Evolutionary conservation across 1,140 invertebrate genomes (phyloP), one percentile per base, ranked within the genome.

Genomic region (Ephestia elutella): DNA sequence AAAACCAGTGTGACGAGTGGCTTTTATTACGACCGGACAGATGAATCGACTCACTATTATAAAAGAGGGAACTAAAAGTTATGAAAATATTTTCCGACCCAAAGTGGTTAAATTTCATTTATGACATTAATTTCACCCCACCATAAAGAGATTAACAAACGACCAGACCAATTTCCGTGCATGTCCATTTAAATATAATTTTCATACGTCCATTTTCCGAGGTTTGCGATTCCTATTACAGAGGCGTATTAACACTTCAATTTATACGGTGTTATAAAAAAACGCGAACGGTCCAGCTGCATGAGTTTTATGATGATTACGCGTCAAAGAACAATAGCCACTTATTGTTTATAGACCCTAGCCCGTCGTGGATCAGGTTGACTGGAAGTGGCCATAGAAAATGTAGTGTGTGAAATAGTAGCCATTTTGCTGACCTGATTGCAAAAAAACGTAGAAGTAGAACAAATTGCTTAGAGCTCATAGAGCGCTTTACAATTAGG

Each of bases 281-380:
- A 44, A 44, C 38, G 38, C 38, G 13, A 15, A 44, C 38, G 15
- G 56, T 60, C 59, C 65, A 66, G 75, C 68, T 77, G 73, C 62
- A 69, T 59, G 44, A 66, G 63, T 60, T 73, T 77, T 71, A 78
- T 70, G 68, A 78, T 78, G 75, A 79, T 76, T 79, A 71, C 73
- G 48, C 66, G 66, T 63, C 66, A 71, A 62, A 57, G 66, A 76
- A 82, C 76, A 82, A 79, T 75, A 56, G 67, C 38, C 60, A 70
- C 66, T 76, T 80, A 78, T 78, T 74, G 67, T 73, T 79, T 78
- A 79, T 75, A 44, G 38, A 44, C 38, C 38, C 38, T 44, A 2
- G 0, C 13, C 38, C n/a, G 32, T 2, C 38, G 38, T 44, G 38
- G 38, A 44, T n/a, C 13, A 15, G 15, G 15, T 17, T 7, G 13